Base-by-base conservation (phyloP, 2,797 vertebrate species). In the Poeciliopsis presidionis region DNA sequence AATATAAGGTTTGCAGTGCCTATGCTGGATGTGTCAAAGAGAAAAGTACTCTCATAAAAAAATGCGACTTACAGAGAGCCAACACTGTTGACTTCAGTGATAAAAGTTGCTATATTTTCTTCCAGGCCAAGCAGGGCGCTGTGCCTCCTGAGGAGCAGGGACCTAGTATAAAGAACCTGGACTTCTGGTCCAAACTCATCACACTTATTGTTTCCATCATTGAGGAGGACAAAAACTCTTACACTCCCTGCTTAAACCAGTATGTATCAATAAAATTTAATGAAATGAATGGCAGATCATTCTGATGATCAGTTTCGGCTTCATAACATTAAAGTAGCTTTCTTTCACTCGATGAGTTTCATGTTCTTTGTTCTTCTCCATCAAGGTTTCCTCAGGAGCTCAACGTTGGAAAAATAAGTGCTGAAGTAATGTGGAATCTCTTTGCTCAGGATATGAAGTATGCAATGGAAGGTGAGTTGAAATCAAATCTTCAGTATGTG, bases 381-480 rank as follows among this genome's bases (percentile, higher is more conserved):
- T 45, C 63, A 90, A 99, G 98, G 93, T 99, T 99, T 90, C 98
- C 98, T 13, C 98, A 99, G 90, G 98, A 99, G 78, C 95, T 99
- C 81, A 99, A 99, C 0, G 98, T 99, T 85, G 98, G 98, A 73
- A 99, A 99, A 94, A 99, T 99, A 94, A 99, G 98, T 0, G 98
- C 98, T 0, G 98, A 99, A 90, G 98, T 99, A 82, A 99, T 99
- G 98, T 99, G 98, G 98, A 99, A 98, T 89, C 95, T 99, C 81
- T 99, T 99, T 92, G 98, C 98, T 87, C 98, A 99, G 91, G 98
- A 99, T 91, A 99, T 99, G 98, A 99, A 98, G 93, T 99, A 99
- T 0, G 98, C 98, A 0, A 99, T 99, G 98, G 98, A 99, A 92
- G 98, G 98, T 99, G 88, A 97, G 97, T 91, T 53, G 41, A 73